phyloP scores from a whole-genome alignment of 2,888 invertebrate species.

The Entomobrya multifasciata region DNA sequence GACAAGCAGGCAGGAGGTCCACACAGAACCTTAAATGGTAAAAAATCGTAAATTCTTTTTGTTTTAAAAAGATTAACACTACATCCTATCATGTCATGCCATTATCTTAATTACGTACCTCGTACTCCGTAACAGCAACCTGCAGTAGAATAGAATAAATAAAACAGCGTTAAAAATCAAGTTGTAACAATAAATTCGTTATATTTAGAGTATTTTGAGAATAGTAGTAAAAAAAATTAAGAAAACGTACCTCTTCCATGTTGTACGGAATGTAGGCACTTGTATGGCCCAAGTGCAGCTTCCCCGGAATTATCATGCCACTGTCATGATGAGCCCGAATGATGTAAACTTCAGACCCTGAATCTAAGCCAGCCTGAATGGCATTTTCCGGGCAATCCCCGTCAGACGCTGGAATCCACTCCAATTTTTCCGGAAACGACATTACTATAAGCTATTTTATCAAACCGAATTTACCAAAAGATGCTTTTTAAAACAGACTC shows the following conservation, averaged over 20 bases:
- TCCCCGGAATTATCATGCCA: constrained; percentile 70
- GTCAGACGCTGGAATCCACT: constrained; percentile 62
- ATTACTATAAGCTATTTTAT: too few relatives aligned
- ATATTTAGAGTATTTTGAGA: too few relatives aligned
- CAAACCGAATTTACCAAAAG: too few relatives aligned
- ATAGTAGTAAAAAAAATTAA: too few relatives aligned
- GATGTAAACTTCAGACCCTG: constrained; percentile 71
- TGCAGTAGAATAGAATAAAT: not conserved
- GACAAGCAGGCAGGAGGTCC: constrained; percentile 71
- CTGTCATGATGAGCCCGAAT: constrained; percentile 70
- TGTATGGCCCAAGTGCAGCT: constrained; percentile 64
- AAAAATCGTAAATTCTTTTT: too few relatives aligned
- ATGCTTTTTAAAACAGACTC: too few relatives aligned
- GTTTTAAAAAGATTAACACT: too few relatives aligned
- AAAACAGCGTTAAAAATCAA: too few relatives aligned
- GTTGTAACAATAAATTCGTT: too few relatives aligned
- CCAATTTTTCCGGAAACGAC: too few relatives aligned
- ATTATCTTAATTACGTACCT: not conserved
- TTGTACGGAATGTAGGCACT: constrained; percentile 72
- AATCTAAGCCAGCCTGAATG: constrained; percentile 72
- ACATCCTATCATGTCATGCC: not conserved
- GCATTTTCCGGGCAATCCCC: constrained; percentile 65
- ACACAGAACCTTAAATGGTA: constrained; percentile 60
- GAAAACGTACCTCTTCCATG: constrained; percentile 65
- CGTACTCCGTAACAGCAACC: too few relatives aligned